Evolutionary conservation across 2,888 invertebrate species (phyloP), one percentile per base, ranked within the genome.

Genomic region (Dusona sp.): DNA sequence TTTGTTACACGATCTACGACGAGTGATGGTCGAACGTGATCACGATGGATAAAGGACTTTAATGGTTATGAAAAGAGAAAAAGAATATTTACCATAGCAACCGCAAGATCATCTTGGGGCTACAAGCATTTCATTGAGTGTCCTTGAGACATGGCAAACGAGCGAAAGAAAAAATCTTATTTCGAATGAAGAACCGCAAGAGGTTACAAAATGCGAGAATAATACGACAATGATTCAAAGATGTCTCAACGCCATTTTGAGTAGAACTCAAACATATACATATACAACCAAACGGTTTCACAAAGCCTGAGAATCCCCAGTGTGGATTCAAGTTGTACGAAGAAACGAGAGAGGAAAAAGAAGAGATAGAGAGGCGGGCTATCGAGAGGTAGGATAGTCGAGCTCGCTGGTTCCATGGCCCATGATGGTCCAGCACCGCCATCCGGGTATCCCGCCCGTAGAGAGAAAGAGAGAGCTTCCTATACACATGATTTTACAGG

Each of bases 241-340:
- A 81, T 75, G 74, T 73, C 79, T 84, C 81, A 86, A 82, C 87
- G 87, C 87, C 87, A 87, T 87, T 87, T 87, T 87, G 81, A 79
- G 80, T 57, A 68, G 57, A 79, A 74, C 45, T 61, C 68, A 67
- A 25, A 57, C 29, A 77, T 6, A 33, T 11, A 22, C 22, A 11
- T 9, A 38, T 22, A 45, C 36, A 22, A 33, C 11, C 36, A 74
- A 65, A 68, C 29, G 75, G 64, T 83, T 77, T 75, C 22, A 68
- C 25, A 73, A 79, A 36, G 65, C 83, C 48, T 80, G 38, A 61
- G 81, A 86, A 77, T 80, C 72, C 33, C 19, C 45, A 16, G 79
- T 65, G 83, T 67, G 61, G 64, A 38, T 25, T 51, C 68, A 8
- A 57, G 68, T 57, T 25, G 68, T 79, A 75, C 51, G 72, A 65